A percentile compares a stretch with the other conserved stretches of the same genome.
phyloP scores from a whole-genome alignment of 2,113 vertebrate species.

The Odontophorus gujanensis region DNA sequence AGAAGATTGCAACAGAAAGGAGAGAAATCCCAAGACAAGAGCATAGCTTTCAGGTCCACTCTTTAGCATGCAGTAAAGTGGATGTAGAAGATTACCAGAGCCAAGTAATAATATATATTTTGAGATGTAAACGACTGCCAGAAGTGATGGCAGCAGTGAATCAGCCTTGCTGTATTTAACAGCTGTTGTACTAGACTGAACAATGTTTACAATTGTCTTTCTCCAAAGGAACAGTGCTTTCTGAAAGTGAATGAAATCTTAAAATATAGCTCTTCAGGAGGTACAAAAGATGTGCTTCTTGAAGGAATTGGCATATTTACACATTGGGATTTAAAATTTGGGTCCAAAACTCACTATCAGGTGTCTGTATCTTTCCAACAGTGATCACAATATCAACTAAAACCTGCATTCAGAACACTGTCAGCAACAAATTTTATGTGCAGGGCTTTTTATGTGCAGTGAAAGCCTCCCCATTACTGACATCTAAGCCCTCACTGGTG shows the following conservation, averaged over 20 bases:
- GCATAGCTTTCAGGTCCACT: neutral
- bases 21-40: neutral
- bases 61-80: neutral
- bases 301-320: neutral
- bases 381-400: neutral
- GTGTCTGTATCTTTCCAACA: neutral
- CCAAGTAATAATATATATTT: neutral
- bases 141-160: neutral
- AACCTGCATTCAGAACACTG: neutral
- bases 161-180: neutral
- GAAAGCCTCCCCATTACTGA: neutral
- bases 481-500: neutral
- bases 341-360: neutral
- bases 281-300: neutral
- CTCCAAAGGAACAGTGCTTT: neutral
- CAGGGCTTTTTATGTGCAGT: neutral
- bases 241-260: neutral
- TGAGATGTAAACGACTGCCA: neutral
- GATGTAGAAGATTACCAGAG: neutral
- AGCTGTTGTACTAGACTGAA: neutral
- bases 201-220: neutral
- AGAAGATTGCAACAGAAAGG: neutral
- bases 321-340: neutral
- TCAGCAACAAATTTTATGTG: neutral
- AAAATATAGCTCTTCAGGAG: neutral